Evolutionary conservation across 2,113 vertebrate genomes (phyloP), one percentile per base, ranked within the genome.

Genomic region (Campylomormyrus tamandua): DNA sequence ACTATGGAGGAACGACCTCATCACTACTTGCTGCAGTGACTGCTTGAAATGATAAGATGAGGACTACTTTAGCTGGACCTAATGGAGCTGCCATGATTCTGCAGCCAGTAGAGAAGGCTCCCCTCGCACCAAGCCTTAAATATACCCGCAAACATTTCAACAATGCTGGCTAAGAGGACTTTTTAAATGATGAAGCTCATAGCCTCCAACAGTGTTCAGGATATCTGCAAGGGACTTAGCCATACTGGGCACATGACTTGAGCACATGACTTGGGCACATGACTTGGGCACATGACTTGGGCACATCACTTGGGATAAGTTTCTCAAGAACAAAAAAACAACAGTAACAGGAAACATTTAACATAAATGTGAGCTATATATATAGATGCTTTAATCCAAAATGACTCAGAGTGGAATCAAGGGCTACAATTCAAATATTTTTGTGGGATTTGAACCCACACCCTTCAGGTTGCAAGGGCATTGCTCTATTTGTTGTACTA

Each of bases 1-100:
- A 52, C 46, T 53, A 24, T 83, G 87, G 77, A 74, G 90, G 88
- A 90, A 88, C 90, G 17, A 58, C 56, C 84, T 89, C 74, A 90
- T 62, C 42, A 48, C 31, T 83, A 48, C 58, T 42, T 39, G 53
- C 35, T 85, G 52, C 42, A 21, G 53, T n/a, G 50, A 58, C 84
- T 49, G 42, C 45, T 35, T 10, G 17, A 46, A 85, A 7, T 62
- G 52, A 15, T 8, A 27, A 27, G 45, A 8, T 5, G 77, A 90
- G 83, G 13, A 48, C 45, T 48, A 56, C 39, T 77, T 87, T n/a
- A 74, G 53, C 56, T 48, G 46, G 35, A 39, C 70, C 88, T 83
- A 42, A 27, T 42, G 83, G 46, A 86, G 45, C 53, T 85, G 80
- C 84, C 84, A 49, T 35, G 46, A 87, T 27, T 87, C 15, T 42